Base-by-base conservation (phyloP, 2,888 invertebrate genomes). In the Fragum sueziense region DNA sequence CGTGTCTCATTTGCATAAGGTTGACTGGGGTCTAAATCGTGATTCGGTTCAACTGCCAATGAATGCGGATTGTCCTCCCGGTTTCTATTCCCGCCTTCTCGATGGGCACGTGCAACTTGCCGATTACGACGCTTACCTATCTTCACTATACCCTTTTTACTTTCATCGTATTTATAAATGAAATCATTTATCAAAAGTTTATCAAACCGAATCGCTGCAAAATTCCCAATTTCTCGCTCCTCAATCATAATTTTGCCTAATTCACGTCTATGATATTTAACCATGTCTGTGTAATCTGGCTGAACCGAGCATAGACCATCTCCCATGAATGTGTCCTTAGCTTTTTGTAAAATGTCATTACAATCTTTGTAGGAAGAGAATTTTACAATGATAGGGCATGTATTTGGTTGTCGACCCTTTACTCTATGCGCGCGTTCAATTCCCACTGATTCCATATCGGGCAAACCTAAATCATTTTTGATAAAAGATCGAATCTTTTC, bases 351-450 rank as follows among this genome's bases (percentile, higher is more conserved):
- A 37, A 76, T 65, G 14, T 57, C 29, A 17, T 70, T 52, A 29
- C 57, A 61, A 54, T 76, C 70, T 27, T 65, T 71, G 27, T 27
- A 76, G 37, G 54, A 37, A n/a, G 62, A 52, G 57, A 70, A 70
- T 37, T 76, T 76, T 11, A 65, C 76, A 37, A 76, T 76, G 65
- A 76, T 71, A n/a, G 70, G 52, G 29, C 76, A 76, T 25, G 52
- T 65, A 29, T 61, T 61, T n/a, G 62, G 20, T 11, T 70, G 54
- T 37, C 54, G 54, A 33, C 59, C 47, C 70, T 71, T 76, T 22
- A 76, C 22, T 25, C 76, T 70, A 22, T 76, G 76, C 34, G 76
- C 76, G 6, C 76, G 33, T 57, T 76, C 76, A 20, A 76, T 76
- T 41, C 54, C 67, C 3, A 67, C 76, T 9, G 25, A 9, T 70